These are phyloP conservation scores for Mobula hypostoma DNA, from an alignment of 2,113 vertebrate species.

Conservation along the genomic window DNA sequence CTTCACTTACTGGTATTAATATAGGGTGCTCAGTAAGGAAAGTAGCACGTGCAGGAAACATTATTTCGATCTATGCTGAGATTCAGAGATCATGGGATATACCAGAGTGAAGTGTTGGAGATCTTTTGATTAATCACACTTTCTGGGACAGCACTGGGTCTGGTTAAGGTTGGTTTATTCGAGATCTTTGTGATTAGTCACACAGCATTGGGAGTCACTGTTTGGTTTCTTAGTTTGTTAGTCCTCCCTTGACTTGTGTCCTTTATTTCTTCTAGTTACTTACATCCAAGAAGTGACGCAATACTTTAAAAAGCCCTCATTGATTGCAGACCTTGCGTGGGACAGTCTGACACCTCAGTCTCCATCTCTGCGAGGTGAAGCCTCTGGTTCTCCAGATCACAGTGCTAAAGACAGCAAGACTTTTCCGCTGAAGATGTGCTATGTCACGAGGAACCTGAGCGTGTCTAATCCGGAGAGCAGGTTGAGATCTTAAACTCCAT, in stretches of 20 bases:
- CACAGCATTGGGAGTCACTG: neutral
- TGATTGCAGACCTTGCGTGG: constrained; percentile 87
- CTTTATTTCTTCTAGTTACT: constrained; percentile 62
- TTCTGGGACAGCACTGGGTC: too few relatives aligned
- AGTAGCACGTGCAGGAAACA: neutral
- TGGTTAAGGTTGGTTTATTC: too few relatives aligned
- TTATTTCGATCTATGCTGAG: too few relatives aligned
- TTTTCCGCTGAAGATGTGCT: constrained; percentile 94
- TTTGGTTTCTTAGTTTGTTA: neutral
- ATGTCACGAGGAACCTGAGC: constrained; percentile 85
- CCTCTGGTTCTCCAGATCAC: constrained; percentile 79
- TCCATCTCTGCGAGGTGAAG: constrained; percentile 76
- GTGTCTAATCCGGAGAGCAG: constrained; percentile 94
- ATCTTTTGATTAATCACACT: too few relatives aligned
- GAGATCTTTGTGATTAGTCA: neutral
- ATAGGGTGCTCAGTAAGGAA: neutral
- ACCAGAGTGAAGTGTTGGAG: too few relatives aligned
- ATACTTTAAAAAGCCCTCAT: constrained; percentile 84
- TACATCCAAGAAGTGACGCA: constrained; percentile 91
- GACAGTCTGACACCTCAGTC: constrained; percentile 69
- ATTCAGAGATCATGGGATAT: too few relatives aligned
- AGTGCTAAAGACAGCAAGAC: constrained; percentile 74
- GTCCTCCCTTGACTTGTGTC: neutral
- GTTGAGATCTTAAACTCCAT: constrained; percentile 53
- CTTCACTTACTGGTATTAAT: neutral